Conservation (phyloP, 2,113 vertebrate genomes). For the Polypterus senegalus region DNA sequence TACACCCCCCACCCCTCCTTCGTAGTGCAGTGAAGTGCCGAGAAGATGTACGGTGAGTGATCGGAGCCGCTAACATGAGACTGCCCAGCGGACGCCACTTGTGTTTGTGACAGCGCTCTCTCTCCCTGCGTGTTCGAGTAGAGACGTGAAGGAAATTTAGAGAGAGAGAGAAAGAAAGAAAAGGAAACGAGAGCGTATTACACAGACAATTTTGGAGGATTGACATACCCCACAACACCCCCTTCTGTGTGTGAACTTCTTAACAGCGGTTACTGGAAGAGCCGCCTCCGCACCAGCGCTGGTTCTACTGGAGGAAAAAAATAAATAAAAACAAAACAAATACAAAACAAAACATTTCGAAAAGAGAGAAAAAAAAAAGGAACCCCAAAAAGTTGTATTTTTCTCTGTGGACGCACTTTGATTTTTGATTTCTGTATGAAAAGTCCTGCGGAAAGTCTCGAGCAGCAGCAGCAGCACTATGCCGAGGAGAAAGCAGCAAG, state of each 20-base stretch:
- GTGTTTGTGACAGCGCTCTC: too few relatives aligned
- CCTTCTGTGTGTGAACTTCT: slow-evolving; percentile 8
- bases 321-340: slow-evolving; percentile 21
- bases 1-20: slow-evolving; percentile 8
- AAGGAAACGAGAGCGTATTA: too few relatives aligned
- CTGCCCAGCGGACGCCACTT: too few relatives aligned
- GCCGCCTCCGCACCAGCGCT: background rate
- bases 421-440: slow-evolving; percentile 66
- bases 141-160: too few relatives aligned
- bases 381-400: slow-evolving; percentile 20
- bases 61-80: too few relatives aligned
- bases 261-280: background rate
- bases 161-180: too few relatives aligned
- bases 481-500: slow-evolving; percentile 94
- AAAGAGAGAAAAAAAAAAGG: slow-evolving; percentile 22
- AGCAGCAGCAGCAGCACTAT: slow-evolving; percentile 62
- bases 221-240: slow-evolving; percentile 29
- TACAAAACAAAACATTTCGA: slow-evolving; percentile 16
- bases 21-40: slow-evolving; percentile 30
- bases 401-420: slow-evolving; percentile 24
- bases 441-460: slow-evolving; percentile 68
- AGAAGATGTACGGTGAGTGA: slow-evolving; percentile 26
- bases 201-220: too few relatives aligned
- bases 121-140: too few relatives aligned
- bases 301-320: slow-evolving; percentile 10